A percentile compares a stretch with the other conserved stretches of the same genome.
Evolutionary conservation across 2,888 invertebrate species (phyloP).

Genomic region (Melanargia galathea): DNA sequence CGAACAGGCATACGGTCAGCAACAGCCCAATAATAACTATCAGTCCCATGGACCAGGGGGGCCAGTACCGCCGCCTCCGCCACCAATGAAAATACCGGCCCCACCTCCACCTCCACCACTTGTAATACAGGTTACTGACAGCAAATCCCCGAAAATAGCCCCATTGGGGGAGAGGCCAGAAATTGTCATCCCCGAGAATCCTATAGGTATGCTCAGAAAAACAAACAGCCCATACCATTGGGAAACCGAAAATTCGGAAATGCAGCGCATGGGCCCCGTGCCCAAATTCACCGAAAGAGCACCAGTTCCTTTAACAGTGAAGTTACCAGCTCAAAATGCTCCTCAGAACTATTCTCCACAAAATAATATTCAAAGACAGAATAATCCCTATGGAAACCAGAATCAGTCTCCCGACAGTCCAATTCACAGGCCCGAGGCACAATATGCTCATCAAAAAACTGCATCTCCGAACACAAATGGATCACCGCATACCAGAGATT

Average conservation of each 20-base stretch:
- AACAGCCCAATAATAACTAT: conserved; percentile 54
- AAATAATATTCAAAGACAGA: conserved; percentile 56
- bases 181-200: conserved; percentile 88
- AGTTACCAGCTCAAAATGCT: conserved; percentile 72
- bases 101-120: conserved; percentile 84
- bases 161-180: conserved; percentile 85
- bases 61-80: conserved; percentile 68
- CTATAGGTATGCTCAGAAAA: conserved; percentile 86
- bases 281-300: conserved; percentile 76
- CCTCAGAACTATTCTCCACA: conserved; percentile 68
- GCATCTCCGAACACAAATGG: conserved; percentile 62
- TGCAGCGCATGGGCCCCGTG: conserved; percentile 73
- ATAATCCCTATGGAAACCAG: conserved; percentile 55
- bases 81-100: conserved; percentile 71
- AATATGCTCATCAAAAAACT: conserved; percentile 69
- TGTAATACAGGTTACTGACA: conserved; percentile 76
- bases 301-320: conserved; percentile 75
- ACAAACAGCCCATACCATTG: conserved; percentile 86
- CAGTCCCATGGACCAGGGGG: conserved; percentile 65
- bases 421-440: conserved; percentile 75
- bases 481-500: conserved; percentile 67
- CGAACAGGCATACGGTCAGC: conserved; percentile 70
- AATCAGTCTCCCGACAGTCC: conserved; percentile 70
- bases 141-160: conserved; percentile 78
- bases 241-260: conserved; percentile 83